Base-by-base conservation (phyloP, 1,140 invertebrate species). In the Drosophila nigromelanica region DNA sequence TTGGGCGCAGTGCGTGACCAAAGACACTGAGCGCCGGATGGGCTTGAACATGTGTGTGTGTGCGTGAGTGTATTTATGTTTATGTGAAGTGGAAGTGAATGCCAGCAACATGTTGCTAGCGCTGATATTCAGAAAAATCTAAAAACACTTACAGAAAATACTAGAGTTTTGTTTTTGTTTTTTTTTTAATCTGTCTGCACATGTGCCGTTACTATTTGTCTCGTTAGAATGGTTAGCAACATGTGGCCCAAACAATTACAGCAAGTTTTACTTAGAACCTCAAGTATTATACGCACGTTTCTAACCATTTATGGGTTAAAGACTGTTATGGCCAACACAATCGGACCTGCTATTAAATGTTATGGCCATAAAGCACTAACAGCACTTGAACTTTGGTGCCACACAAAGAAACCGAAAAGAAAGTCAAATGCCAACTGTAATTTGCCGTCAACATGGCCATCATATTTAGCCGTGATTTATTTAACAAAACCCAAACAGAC, bases 11-110 rank as follows among this genome's bases (percentile, higher is more conserved):
- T 61, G 75, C 64, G 66, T 58, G 51, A 80, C 50, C 40, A 50
- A 27, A 47, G 40, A 64, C 61, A 64, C 54, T 71, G 47, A 74
- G 75, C 77, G 66, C 81, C 80, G 80, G 80, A 85, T 85, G 80
- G 80, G 81, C 80, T 86, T 77, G 80, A 60, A 79, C n/a, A 33
- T 51, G 35, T 18, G 18, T 12, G 21, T 47, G 35, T 33, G 10
- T 30, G 5, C 54, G 27, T 51, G 24, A 54, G 42, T 52, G 45
- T 24, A 14, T 50, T 35, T 30, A 45, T 24, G 21, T 50, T 35
- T 30, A n/a, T 24, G 7, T 15, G 42, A 50, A 30, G 61, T 66
- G 62, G 42, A 47, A 56, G 10, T 42, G 62, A 47, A 43, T 35
- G 30, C 18, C 39, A 40, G 63, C 61, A 64, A 37, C 62, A 64